Percentiles rank a stretch among this genome's conserved stretches.
phyloP scores from a whole-genome alignment of 2,113 vertebrate species.

The Oenanthe melanoleuca region DNA sequence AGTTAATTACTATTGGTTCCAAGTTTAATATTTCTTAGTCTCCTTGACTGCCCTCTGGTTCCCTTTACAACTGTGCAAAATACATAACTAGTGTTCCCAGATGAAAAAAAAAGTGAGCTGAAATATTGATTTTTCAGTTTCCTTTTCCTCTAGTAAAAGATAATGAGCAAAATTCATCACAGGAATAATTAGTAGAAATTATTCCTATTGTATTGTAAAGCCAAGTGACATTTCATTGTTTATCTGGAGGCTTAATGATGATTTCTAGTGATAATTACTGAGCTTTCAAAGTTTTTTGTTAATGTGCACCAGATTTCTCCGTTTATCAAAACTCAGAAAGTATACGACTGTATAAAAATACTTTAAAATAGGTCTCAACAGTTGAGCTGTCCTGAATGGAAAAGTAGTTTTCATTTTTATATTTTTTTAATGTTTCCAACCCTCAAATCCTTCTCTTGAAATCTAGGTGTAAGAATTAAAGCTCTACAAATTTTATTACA shows the following conservation, averaged over 20 bases:
- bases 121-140: constrained; percentile 37
- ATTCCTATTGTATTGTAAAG: neutral
- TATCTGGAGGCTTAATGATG: constrained; percentile 20
- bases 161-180: constrained; percentile 24
- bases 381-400: neutral
- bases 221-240: constrained; percentile 1
- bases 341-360: neutral
- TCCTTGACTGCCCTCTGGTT: neutral
- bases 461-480: neutral
- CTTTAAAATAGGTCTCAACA: constrained; percentile 1
- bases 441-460: neutral
- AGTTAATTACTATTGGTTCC: neutral
- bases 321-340: neutral
- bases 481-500: neutral
- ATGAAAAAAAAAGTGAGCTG: neutral
- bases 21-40: neutral
- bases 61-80: neutral
- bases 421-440: neutral
- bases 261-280: constrained; percentile 18
- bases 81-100: neutral
- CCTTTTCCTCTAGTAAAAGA: neutral
- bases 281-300: constrained; percentile 23
- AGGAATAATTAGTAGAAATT: constrained; percentile 39
- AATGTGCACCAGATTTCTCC: constrained; percentile 1
- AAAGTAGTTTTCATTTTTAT: neutral